Conservation (phyloP, 2,888 invertebrate genomes). For the Drosophila flavopinicola region DNA sequence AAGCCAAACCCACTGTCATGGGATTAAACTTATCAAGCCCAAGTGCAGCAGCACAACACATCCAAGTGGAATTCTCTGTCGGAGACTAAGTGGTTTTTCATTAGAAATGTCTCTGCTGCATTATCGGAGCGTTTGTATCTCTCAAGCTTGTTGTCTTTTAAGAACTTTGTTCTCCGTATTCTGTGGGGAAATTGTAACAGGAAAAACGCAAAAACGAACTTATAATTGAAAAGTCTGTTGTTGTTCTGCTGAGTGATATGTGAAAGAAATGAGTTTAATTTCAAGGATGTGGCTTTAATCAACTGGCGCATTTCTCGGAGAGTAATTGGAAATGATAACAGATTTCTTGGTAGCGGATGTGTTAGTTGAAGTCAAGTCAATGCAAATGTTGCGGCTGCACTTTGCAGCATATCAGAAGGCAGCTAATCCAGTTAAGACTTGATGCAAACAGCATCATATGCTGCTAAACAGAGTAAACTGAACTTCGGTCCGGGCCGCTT, state of each 20-base stretch:
- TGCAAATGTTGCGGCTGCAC: constrained; percentile 61
- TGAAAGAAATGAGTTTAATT: constrained; percentile 47
- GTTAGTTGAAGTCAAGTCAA: constrained; percentile 38
- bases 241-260: constrained; percentile 8
- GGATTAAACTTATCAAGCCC: constrained; percentile 18
- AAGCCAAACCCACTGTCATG: constrained; percentile 1
- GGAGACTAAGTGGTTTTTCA: constrained; percentile 72
- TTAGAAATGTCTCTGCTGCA: constrained; percentile 46
- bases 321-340: background rate
- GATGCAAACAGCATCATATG: constrained; percentile 65
- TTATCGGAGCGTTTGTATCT: constrained; percentile 13
- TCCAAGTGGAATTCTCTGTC: constrained; percentile 61
- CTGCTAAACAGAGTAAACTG: constrained; percentile 40
- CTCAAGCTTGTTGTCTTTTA: constrained; percentile 35
- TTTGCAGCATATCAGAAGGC: constrained; percentile 30
- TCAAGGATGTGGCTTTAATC: constrained; percentile 28
- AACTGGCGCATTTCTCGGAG: constrained; percentile 1
- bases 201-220: constrained; percentile 35
- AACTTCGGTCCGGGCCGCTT: constrained; percentile 26
- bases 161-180: constrained; percentile 4
- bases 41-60: constrained; percentile 40
- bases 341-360: background rate
- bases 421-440: constrained; percentile 56
- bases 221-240: constrained; percentile 57
- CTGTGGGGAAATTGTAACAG: constrained; percentile 27